Evolutionary conservation across 2,113 vertebrate genomes (phyloP).

Genomic region (Pristiophorus japonicus): DNA sequence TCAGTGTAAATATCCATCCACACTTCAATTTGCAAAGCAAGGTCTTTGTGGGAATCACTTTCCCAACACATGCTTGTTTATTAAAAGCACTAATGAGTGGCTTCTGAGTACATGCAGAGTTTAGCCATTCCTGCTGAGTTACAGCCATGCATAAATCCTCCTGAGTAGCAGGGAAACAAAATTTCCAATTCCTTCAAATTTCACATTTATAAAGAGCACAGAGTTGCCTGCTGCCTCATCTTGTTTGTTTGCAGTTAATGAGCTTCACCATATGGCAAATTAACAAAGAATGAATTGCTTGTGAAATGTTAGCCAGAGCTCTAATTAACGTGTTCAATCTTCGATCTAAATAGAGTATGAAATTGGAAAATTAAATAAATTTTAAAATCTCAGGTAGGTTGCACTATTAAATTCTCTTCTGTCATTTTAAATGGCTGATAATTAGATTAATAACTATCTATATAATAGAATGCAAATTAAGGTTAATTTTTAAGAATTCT

Average conservation of each 20-base stretch:
- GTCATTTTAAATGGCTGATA: conserved; percentile 23
- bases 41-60: neutral
- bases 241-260: neutral
- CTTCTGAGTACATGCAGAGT: neutral
- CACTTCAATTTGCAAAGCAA: neutral
- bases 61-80: neutral
- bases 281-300: conserved; percentile 7
- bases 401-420: neutral
- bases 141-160: neutral
- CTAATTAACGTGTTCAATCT: conserved; percentile 9
- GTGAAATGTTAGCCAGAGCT: neutral
- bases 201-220: neutral
- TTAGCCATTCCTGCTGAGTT: neutral
- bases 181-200: neutral
- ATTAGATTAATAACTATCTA: neutral
- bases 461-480: conserved; percentile 6
- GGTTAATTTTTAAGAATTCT: neutral
- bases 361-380: conserved; percentile 6
- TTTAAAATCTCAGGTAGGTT: neutral
- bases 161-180: neutral
- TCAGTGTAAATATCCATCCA: neutral
- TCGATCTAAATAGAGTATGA: neutral
- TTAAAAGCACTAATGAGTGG: neutral
- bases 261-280: conserved; percentile 6
- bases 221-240: neutral